Evolutionary conservation across 2,888 invertebrate genomes (phyloP), one percentile per base, ranked within the genome.

Genomic region (Drosophila anomalata): DNA sequence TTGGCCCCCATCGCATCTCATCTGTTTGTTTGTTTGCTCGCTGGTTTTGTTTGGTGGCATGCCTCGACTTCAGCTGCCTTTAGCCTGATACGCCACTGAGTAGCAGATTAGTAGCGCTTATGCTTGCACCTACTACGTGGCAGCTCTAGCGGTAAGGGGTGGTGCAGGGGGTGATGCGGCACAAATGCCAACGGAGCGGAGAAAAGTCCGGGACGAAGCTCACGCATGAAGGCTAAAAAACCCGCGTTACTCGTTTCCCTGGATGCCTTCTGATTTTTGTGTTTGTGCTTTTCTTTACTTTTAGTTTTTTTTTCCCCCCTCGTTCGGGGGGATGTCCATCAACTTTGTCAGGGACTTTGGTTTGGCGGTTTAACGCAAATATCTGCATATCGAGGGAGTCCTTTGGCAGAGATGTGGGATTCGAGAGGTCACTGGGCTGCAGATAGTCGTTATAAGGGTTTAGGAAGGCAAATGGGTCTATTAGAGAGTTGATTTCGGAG

Each of bases 91-190:
- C 82, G 82, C 87, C 82, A 82, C 87, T 82, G 82, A 82, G 82
- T 87, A 82, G 82, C 82, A 87, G 82, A 82, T 87, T 82, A 82
- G 87, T 81, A 87, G 82, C 82, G 82, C 82, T 82, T 82, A 87
- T 85, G 87, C 85, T 87, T 82, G 82, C 82, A 82, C 87, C 82
- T 87, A 87, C 87, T 84, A 82, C 82, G 82, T 82, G 82, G 76
- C 68, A 63, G 62, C 62, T 71, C 60, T 58, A 42, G 1, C 33
- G 57, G 1, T 17, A 17, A 17, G 17, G 17, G 17, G 17, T 17
- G 39, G 56, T 52, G 63, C 6, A 9, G 9, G 12, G 50, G 5
- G 26, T 17, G 14, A 8, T 2, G 36, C n/a, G 47, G 11, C n/a
- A 17, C 42, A 42, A 42, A 12, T 24, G 52, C 17, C 8, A 9